Conservation (phyloP, 2,797 vertebrate species). For the Coregonus sp. region DNA sequence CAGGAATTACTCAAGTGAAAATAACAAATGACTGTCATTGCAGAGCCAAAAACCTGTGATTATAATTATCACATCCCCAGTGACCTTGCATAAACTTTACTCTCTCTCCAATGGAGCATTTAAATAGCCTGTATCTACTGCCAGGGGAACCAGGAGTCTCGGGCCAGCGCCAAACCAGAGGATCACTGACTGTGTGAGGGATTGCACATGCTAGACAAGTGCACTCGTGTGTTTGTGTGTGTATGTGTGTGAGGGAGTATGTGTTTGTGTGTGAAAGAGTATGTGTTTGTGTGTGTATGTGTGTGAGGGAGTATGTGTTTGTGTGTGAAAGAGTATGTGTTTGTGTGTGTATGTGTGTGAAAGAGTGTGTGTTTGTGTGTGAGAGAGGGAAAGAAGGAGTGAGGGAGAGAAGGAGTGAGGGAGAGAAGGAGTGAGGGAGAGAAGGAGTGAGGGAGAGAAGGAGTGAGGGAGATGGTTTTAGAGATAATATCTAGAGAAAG, state of each 20-base stretch:
- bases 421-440: neutral
- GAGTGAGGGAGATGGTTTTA: constrained; percentile 1
- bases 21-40: constrained; percentile 99
- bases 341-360: constrained; percentile 31
- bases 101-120: constrained; percentile 99
- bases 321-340: constrained; percentile 23
- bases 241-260: constrained; percentile 19
- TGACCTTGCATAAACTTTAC: constrained; percentile 99
- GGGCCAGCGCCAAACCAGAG: constrained; percentile 70
- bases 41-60: constrained; percentile 99
- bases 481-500: neutral
- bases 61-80: constrained; percentile 99
- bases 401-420: no score
- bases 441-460: no score
- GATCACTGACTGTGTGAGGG: constrained; percentile 62
- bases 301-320: constrained; percentile 17
- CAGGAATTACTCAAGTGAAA: constrained; percentile 96
- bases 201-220: constrained; percentile 42
- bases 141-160: constrained; percentile 66
- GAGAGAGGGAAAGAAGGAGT: no score
- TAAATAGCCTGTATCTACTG: constrained; percentile 88
- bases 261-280: constrained; percentile 26
- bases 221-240: constrained; percentile 16
- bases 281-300: constrained; percentile 20
- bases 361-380: constrained; percentile 29